Base-by-base conservation (phyloP, 1,140 invertebrate genomes). In the Penaeus japonicus region DNA sequence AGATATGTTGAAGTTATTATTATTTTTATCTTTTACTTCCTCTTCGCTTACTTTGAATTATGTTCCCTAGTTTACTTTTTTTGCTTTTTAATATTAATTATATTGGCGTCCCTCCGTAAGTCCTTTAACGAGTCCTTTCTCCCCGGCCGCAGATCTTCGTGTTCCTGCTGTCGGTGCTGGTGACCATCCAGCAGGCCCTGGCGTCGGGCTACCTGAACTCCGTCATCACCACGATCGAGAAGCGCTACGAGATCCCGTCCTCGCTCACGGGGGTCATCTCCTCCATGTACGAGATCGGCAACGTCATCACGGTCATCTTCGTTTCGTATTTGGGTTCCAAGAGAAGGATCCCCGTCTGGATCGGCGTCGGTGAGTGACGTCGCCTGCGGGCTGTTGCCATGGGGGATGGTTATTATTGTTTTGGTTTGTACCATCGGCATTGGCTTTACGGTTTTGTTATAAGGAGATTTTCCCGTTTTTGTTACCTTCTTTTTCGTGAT, bases 201-300 rank as follows among this genome's bases (percentile, higher is more conserved):
- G 96, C 96, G 92, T 97, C 96, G 79, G 97, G 96, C 81, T 97
- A 97, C 92, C 97, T 97, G 90, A 97, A 97, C 93, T 97, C 97
- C 93, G 97, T 99, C 92, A 98, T 99, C 92, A 98, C 97, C 83
- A 99, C 97, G 27, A 98, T 99, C 91, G 98, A 99, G 93, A 98
- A 98, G 93, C 95, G 98, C 87, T 99, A 98, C 92, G 97, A 98
- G 93, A 98, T 99, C 91, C 97, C 97, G 65, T 98, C 97, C 92
- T 96, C 96, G 92, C 95, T 97, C 81, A 97, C 97, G 54, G 97
- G 97, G 39, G 94, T 98, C 90, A 96, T 99, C 86, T 97, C 97
- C 55, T 98, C 97, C 90, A 97, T 97, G 86, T 98, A 98, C 92
- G 98, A 99, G 94, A 97, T 98, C 91, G 97, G 98, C 91, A 98